phyloP scores from a whole-genome alignment of 2,888 invertebrate genomes.

The Drosophila acutilabella region DNA sequence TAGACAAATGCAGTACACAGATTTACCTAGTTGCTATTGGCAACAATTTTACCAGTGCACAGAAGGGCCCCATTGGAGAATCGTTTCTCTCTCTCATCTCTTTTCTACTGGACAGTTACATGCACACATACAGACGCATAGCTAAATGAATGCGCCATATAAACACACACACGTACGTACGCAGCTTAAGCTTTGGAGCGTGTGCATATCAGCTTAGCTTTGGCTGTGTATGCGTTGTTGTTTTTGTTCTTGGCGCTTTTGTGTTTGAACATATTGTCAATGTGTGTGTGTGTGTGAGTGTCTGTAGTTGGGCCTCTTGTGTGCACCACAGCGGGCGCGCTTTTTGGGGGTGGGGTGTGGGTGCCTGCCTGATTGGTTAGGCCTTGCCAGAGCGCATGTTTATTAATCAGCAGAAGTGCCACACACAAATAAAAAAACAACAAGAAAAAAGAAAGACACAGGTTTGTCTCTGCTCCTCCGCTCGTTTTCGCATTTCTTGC shows the following conservation, averaged over 20 bases:
- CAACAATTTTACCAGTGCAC: constrained; percentile 7
- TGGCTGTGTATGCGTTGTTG: constrained; percentile 42
- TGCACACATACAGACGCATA: constrained; percentile 18
- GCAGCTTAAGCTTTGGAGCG: constrained; percentile 52
- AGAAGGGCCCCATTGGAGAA: constrained; percentile 14
- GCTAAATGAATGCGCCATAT: constrained; percentile 33
- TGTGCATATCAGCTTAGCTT: constrained; percentile 53
- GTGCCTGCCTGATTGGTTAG: constrained; percentile 68
- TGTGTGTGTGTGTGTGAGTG: constrained; percentile 2
- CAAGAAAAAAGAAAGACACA: constrained; percentile 29
- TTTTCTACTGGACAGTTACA: constrained; percentile 45
- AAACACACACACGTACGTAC: constrained; percentile 13
- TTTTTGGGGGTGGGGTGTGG: constrained; percentile 40
- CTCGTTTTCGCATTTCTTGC: constrained; percentile 60
- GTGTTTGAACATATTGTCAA: constrained; percentile 23
- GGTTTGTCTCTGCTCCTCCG: constrained; percentile 46
- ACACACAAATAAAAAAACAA: constrained; percentile 34
- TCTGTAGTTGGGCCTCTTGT: constrained; percentile 31
- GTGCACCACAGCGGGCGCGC: constrained; percentile 25
- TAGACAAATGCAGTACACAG: constrained; percentile 13
- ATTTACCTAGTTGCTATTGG: constrained; percentile 11
- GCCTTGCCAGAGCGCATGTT: constrained; percentile 76
- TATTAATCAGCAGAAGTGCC: constrained; percentile 72
- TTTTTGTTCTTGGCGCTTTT: constrained; percentile 11
- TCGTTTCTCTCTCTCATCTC: constrained; percentile 21